Evolutionary conservation across 2,797 vertebrate species (phyloP).

Genomic region (Melanotaenia parkinsoni): DNA sequence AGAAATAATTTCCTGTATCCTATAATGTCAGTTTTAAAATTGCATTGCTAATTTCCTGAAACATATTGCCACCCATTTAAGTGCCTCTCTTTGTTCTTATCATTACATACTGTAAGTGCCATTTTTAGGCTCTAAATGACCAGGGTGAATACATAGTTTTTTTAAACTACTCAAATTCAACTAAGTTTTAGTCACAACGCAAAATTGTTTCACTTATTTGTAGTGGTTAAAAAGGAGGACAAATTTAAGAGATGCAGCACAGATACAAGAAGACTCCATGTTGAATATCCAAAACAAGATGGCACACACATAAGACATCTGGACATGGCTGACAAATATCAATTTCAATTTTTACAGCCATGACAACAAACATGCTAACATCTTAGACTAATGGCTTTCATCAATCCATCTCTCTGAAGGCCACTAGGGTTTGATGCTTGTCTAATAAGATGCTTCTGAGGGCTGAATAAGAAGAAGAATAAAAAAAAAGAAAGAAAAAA

Average conservation of each 20-base stretch:
- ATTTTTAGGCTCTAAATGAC: conserved; percentile 42
- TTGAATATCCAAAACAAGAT: not conserved
- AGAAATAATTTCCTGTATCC: conserved; percentile 56
- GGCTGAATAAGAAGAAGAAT: not conserved
- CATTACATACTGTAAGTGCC: conserved; percentile 19
- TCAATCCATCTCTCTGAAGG: not conserved
- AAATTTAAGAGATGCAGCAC: conserved; percentile 23
- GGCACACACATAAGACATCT: not conserved
- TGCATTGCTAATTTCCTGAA: conserved; percentile 62
- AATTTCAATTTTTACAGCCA: not conserved
- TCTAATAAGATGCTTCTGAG: conserved; percentile 3
- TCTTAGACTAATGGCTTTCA: not conserved
- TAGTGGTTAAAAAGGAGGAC: conserved; percentile 1
- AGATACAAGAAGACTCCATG: not conserved
- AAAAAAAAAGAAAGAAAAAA: not conserved
- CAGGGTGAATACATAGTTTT: conserved; percentile 39
- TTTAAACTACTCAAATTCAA: conserved; percentile 16
- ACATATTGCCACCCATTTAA: conserved; percentile 46
- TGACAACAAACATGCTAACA: not conserved
- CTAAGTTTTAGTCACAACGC: conserved; percentile 22
- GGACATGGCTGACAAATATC: not conserved
- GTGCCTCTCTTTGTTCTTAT: conserved; percentile 38
- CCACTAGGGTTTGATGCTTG: not conserved
- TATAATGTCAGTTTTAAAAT: conserved; percentile 58
- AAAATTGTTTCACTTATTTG: conserved; percentile 12